A percentile compares a stretch with the other conserved stretches of the same genome.
Evolutionary conservation across 2,113 vertebrate species (phyloP).

Genomic region (Laterallus jamaicensis): DNA sequence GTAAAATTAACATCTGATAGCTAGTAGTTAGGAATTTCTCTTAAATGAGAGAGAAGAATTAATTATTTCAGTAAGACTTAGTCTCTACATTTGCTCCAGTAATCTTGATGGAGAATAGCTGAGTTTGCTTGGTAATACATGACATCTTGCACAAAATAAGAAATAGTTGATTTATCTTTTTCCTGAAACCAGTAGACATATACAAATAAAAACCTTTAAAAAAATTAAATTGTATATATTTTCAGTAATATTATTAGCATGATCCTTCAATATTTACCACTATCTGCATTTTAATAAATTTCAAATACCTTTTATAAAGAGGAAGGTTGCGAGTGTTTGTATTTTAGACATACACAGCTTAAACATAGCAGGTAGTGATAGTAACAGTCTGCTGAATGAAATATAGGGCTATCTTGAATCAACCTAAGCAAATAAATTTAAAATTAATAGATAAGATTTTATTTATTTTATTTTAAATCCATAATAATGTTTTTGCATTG

Average conservation of each 20-base stretch:
- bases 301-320: background rate
- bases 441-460: background rate
- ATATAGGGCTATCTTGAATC: background rate
- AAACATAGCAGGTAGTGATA: background rate
- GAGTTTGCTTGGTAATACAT: background rate
- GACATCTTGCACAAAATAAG: background rate
- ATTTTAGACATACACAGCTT: background rate
- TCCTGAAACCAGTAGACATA: background rate
- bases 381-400: background rate
- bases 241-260: accelerated
- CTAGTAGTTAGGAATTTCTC: background rate
- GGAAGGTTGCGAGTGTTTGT: background rate
- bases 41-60: background rate
- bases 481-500: background rate
- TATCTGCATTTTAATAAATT: background rate
- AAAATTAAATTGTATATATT: background rate
- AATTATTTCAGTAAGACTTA: background rate
- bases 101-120: background rate
- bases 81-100: background rate
- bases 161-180: background rate
- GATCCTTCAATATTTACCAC: background rate
- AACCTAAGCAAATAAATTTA: background rate
- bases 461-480: background rate
- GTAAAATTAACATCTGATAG: background rate
- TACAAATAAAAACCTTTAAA: background rate